These are phyloP conservation scores for Lichenostomus cassidix DNA, from an alignment of 2,113 vertebrate genomes.

Conservation along the genomic window DNA sequence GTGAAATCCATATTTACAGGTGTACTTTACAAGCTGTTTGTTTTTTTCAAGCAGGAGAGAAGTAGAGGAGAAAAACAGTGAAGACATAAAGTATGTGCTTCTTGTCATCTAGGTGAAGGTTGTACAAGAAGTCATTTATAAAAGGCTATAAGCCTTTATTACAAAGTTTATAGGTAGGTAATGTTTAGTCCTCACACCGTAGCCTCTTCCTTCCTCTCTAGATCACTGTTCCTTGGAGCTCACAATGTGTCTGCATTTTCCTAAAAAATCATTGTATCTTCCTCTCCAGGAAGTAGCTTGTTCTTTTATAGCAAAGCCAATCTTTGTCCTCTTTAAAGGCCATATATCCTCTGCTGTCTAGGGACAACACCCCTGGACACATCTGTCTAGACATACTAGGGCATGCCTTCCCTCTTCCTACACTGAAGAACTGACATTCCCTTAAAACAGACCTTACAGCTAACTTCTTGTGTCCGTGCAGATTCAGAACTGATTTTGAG, in stretches of 20 bases:
- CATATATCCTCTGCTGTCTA: constrained; percentile 53
- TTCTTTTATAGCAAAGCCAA: constrained; percentile 66
- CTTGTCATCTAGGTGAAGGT: constrained; percentile 16
- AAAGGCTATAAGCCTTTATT: constrained; percentile 12
- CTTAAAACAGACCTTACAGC: not conserved
- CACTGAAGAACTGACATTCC: not conserved
- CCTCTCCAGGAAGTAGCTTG: constrained; percentile 56
- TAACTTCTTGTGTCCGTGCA: not conserved
- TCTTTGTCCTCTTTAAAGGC: constrained; percentile 42
- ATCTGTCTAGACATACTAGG: constrained; percentile 34
- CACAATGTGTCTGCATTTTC: constrained; percentile 50
- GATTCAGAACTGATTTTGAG: not conserved
- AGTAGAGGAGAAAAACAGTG: constrained; percentile 8
- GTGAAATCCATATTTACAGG: not conserved
- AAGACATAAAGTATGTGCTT: constrained; percentile 3
- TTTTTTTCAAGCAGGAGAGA: not conserved
- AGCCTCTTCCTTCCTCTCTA: constrained; percentile 58
- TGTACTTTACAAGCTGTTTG: not conserved
- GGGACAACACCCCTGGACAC: constrained; percentile 29
- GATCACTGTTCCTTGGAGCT: constrained; percentile 17
- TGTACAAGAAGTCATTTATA: constrained; percentile 7
- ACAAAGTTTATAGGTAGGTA: constrained; percentile 10
- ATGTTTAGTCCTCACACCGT: not conserved
- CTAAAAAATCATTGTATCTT: constrained; percentile 59
- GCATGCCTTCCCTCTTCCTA: not conserved